Conservation (phyloP, 2,113 vertebrate genomes). For the Paedocypris sp. region DNA sequence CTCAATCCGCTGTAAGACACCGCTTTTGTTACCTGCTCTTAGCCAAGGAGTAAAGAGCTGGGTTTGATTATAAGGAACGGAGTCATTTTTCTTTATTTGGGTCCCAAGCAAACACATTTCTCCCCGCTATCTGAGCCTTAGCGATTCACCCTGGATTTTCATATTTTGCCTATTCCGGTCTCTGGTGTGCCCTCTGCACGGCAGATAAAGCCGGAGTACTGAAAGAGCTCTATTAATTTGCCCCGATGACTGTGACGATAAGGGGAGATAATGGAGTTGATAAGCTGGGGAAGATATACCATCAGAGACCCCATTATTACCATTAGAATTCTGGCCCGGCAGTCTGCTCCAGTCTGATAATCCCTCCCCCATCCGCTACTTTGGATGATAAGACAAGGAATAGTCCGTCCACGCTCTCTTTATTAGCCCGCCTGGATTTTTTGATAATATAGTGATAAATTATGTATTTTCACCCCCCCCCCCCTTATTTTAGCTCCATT, state of each 20-base stretch:
- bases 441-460: slow-evolving; percentile 90
- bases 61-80: slow-evolving; percentile 19
- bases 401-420: slow-evolving; percentile 77
- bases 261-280: slow-evolving; percentile 82
- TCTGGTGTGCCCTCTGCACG: slow-evolving; percentile 78
- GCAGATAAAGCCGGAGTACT: slow-evolving; percentile 78
- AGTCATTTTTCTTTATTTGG: slow-evolving; percentile 36
- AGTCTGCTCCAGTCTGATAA: slow-evolving; percentile 88
- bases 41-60: slow-evolving; percentile 31
- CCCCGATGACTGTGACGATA: slow-evolving; percentile 88
- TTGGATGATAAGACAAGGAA: slow-evolving; percentile 91
- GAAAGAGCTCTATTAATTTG: slow-evolving; percentile 94
- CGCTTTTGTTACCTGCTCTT: slow-evolving; percentile 10
- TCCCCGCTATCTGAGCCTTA: slow-evolving; percentile 76
- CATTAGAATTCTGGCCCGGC: slow-evolving; percentile 86
- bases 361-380: slow-evolving; percentile 79
- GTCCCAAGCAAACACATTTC: slow-evolving; percentile 62
- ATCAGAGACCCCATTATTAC: slow-evolving; percentile 90
- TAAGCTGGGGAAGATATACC: slow-evolving; percentile 84
- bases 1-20: too few relatives aligned
- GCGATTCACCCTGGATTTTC: slow-evolving; percentile 89
- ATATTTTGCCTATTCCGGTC: slow-evolving; percentile 92
- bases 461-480: slow-evolving; percentile 66
- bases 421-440: slow-evolving; percentile 88
- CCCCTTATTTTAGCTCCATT: neutral